Evolutionary conservation across 2,888 invertebrate species (phyloP).

Genomic region (Platycheirus rosarum): DNA sequence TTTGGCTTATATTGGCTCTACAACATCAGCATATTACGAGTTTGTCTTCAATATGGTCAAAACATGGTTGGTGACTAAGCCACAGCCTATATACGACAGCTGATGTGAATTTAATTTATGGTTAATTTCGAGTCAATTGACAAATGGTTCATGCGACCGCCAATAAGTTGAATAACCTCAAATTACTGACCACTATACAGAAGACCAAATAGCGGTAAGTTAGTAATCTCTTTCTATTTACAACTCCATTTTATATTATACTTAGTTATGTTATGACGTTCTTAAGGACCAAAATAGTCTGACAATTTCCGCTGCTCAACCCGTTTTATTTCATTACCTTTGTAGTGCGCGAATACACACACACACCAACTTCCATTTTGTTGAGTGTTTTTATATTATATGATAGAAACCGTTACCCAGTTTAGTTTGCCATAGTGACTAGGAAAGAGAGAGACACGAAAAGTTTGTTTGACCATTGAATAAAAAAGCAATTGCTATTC

Average conservation of each 20-base stretch:
- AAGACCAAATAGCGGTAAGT: constrained; percentile 9
- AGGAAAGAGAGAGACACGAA: too few relatives aligned
- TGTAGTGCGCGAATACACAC: neutral
- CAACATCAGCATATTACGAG: too few relatives aligned
- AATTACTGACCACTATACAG: neutral
- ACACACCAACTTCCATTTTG: constrained; percentile 7
- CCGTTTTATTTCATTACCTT: constrained; percentile 31
- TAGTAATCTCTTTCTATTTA: constrained; percentile 17
- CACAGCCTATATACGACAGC: neutral
- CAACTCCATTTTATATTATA: constrained; percentile 14
- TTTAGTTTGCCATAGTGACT: too few relatives aligned
- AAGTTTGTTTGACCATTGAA: constrained; percentile 46
- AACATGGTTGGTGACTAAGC: too few relatives aligned
- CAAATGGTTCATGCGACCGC: neutral
- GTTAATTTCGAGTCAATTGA: neutral
- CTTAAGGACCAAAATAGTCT: neutral
- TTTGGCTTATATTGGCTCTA: too few relatives aligned
- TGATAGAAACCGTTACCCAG: constrained; percentile 21
- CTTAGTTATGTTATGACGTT: constrained; percentile 4
- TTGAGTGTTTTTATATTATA: constrained; percentile 15
- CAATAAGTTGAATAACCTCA: neutral
- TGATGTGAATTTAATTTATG: neutral
- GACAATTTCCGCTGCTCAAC: constrained; percentile 17
- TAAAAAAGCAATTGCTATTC: constrained; percentile 50
- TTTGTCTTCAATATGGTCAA: too few relatives aligned